Base-by-base conservation (phyloP, 2,113 vertebrate species). In the Gobiocypris rarus region DNA sequence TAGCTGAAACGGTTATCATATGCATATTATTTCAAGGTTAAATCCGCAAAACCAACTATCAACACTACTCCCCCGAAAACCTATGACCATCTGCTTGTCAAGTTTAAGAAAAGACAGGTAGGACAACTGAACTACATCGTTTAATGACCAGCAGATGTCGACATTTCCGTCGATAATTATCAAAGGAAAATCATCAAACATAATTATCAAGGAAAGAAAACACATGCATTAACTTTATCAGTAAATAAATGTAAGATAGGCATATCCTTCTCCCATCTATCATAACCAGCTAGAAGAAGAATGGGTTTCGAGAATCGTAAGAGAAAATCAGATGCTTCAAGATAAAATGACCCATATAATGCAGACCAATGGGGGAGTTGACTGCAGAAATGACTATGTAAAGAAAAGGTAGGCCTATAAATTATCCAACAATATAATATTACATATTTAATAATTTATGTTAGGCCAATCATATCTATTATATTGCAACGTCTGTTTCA, bases 71-170 rank as follows among this genome's bases (percentile, higher is more conserved):
- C 92, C 75, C 95, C 94, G 3, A 83, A 81, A 84, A 87, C 61
- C 15, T 93, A 92, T 1, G 0, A 17, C 48, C 94, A 95, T 86
- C 85, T 95, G 61, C 56, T 86, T n/a, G 75, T 92, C 83, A 96
- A 94, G 22, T 80, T 92, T 63, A 94, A 94, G 90, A 94, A 93
- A 71, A 86, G 91, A 61, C 92, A 96, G 93, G 94, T 96, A 90
- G 56, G 22, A 54, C 17, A 14, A 31, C 58, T 19, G 58, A 81
- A 34, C 45, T 17, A 56, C 17, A 9, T 54, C 52, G 52, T 54
- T 22, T 54, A 6, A 22, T 54, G 17, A 8, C 45, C 63, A 56
- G 43, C 19, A 81, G 61, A 67, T 81, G 59, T 15, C 61, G 61
- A 52, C 78, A 52, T 67, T 31, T 67, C 43, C 15, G 11, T 26